Percentiles rank a stretch among this genome's conserved stretches.
These are phyloP conservation scores for Epinephelus malabaricus DNA, from an alignment of 2,797 vertebrate genomes.

Conservation along the genomic window DNA sequence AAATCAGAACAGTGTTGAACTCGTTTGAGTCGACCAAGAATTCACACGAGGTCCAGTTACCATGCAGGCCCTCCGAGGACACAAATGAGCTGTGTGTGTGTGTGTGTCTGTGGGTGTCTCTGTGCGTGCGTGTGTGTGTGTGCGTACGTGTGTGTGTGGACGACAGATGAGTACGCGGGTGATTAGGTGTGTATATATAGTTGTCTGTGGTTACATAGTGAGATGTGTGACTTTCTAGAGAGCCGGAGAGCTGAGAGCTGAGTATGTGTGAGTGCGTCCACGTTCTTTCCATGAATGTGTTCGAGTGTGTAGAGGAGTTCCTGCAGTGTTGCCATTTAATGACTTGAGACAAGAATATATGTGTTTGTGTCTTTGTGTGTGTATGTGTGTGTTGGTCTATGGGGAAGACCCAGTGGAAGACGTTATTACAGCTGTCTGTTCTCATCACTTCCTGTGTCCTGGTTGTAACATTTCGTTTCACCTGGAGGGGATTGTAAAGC, in stretches of 20 bases:
- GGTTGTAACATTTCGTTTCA: conserved; percentile 3
- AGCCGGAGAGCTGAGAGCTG: conserved; percentile 23
- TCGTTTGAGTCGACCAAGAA: conserved; percentile 77
- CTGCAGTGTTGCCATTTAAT: conserved; percentile 47
- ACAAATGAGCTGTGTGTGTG: conserved; percentile 47
- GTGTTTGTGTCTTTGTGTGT: not conserved
- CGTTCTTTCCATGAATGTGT: conserved; percentile 65
- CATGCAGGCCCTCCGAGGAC: conserved; percentile 62
- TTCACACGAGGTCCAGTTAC: conserved; percentile 85
- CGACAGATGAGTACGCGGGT: conserved; percentile 65
- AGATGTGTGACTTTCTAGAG: conserved; percentile 64
- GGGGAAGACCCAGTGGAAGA: conserved; percentile 52
- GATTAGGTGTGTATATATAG: conserved; percentile 78
- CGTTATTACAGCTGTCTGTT: conserved; percentile 58
- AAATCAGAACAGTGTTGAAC: conserved; percentile 78
- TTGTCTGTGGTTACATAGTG: conserved; percentile 59
- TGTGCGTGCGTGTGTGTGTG: conserved; percentile 11
- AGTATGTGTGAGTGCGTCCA: conserved; percentile 36
- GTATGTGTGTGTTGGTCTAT: conserved; percentile 14
- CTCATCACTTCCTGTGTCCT: conserved; percentile 35
- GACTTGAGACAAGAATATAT: conserved; percentile 26
- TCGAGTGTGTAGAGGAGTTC: conserved; percentile 18
- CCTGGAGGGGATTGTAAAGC: not conserved
- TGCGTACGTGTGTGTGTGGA: conserved; percentile 38
- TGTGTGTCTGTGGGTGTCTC: conserved; percentile 9